Conservation (phyloP, 2,888 invertebrate species). For the Conchocele bisecta region DNA sequence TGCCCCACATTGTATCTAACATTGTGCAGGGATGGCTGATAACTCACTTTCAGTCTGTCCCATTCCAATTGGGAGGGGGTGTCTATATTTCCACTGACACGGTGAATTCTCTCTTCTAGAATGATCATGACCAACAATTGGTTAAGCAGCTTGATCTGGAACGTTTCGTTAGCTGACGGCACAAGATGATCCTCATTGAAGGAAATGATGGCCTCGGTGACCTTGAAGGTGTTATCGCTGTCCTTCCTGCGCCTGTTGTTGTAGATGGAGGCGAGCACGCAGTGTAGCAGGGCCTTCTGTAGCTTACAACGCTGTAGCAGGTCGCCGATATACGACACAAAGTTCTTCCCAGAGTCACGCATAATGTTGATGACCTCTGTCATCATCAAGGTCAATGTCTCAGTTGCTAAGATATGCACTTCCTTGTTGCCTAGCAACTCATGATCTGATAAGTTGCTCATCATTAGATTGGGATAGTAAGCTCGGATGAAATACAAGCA, state of each 20-base stretch:
- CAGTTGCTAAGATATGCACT: conserved; percentile 87
- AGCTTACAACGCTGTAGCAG: conserved; percentile 89
- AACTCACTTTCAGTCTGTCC: conserved; percentile 74
- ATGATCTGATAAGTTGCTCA: conserved; percentile 87
- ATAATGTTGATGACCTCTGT: conserved; percentile 89
- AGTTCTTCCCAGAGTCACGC: conserved; percentile 89
- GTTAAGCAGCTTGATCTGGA: conserved; percentile 83
- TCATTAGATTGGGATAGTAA: conserved; percentile 88
- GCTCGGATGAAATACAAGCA: conserved; percentile 92
- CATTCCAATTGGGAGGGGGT: conserved; percentile 81
- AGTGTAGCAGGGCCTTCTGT: conserved; percentile 92
- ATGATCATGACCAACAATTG: conserved; percentile 89
- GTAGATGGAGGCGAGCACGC: conserved; percentile 90
- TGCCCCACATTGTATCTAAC: conserved; percentile 72
- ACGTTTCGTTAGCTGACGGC: conserved; percentile 76
- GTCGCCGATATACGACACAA: conserved; percentile 90
- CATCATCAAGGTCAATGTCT: conserved; percentile 89
- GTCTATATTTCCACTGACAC: conserved; percentile 57
- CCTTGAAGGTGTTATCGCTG: conserved; percentile 82
- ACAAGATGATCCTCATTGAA: conserved; percentile 86
- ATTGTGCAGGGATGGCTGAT: conserved; percentile 72
- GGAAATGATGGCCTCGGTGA: conserved; percentile 89
- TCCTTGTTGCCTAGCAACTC: conserved; percentile 89
- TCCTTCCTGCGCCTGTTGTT: conserved; percentile 76
- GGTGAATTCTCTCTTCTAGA: conserved; percentile 88